Evolutionary conservation across 1,140 invertebrate species (phyloP).

Genomic region (Scaptomyza pallida): DNA sequence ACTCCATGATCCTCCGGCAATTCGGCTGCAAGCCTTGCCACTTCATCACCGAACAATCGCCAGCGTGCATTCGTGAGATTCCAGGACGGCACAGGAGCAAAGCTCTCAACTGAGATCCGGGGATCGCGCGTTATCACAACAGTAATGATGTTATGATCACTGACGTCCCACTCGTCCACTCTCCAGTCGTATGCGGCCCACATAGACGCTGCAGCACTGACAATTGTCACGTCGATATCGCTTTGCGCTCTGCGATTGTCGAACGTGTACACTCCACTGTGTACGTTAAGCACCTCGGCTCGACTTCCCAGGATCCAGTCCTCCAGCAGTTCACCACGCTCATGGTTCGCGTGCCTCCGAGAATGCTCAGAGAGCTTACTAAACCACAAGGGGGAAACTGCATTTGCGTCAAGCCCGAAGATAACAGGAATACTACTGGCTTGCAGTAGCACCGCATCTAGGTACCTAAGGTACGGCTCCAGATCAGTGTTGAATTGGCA

Average conservation of each 20-base stretch:
- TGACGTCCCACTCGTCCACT: no score
- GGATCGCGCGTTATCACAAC: no score
- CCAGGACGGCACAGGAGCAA: no score
- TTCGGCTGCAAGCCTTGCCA: no score
- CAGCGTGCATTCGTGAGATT: no score
- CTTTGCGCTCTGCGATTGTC: conserved; percentile 7
- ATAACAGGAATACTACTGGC: no score
- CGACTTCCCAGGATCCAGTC: background rate
- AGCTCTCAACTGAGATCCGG: no score
- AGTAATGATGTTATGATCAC: conserved; percentile 34
- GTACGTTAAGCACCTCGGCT: background rate
- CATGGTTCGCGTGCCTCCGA: background rate
- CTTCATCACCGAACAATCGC: no score
- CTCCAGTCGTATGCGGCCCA: conserved; percentile 35
- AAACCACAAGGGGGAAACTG: background rate
- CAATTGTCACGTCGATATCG: conserved; percentile 32
- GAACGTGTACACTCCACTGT: conserved; percentile 6
- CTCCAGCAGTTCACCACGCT: background rate
- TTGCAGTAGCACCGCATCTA: no score
- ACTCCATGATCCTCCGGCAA: no score
- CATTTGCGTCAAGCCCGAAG: background rate
- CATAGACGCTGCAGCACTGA: conserved; percentile 23
- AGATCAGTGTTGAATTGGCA: no score
- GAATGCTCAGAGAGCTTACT: conserved; percentile 11
- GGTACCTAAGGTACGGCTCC: no score